A percentile compares a stretch with the other conserved stretches of the same genome.
Conservation (phyloP, 2,113 vertebrate species). For the Tenrec ecaudatus region DNA sequence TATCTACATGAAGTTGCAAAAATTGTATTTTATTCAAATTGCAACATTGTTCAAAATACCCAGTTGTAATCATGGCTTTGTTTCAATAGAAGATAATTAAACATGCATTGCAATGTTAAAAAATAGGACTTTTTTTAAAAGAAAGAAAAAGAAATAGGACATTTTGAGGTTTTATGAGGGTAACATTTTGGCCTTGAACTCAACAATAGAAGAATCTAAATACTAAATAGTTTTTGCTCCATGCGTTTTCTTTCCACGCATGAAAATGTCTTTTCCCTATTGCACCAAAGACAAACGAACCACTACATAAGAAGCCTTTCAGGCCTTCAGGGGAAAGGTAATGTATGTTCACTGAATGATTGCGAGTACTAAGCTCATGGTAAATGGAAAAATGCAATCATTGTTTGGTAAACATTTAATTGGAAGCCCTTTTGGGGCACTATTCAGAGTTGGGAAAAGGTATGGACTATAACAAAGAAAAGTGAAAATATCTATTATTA, state of each 20-base stretch:
- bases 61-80: neutral
- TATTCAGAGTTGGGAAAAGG: constrained; percentile 6
- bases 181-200: neutral
- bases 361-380: neutral
- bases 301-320: neutral
- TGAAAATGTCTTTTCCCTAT: neutral
- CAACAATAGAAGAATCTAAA: neutral
- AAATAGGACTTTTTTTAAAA: constrained; percentile 37
- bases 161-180: neutral
- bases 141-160: constrained; percentile 43
- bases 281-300: neutral
- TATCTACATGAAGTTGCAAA: neutral
- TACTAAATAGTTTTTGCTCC: neutral
- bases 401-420: neutral
- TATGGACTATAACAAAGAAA: neutral
- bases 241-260: neutral
- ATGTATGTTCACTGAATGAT: neutral
- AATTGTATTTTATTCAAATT: neutral
- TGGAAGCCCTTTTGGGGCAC: neutral
- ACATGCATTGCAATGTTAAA: constrained; percentile 28
- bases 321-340: neutral
- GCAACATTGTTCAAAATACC: neutral
- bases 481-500: neutral
- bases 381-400: neutral
- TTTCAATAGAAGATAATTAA: neutral